Base-by-base conservation (phyloP, 2,113 vertebrate species). In the Pelobates fuscus region DNA sequence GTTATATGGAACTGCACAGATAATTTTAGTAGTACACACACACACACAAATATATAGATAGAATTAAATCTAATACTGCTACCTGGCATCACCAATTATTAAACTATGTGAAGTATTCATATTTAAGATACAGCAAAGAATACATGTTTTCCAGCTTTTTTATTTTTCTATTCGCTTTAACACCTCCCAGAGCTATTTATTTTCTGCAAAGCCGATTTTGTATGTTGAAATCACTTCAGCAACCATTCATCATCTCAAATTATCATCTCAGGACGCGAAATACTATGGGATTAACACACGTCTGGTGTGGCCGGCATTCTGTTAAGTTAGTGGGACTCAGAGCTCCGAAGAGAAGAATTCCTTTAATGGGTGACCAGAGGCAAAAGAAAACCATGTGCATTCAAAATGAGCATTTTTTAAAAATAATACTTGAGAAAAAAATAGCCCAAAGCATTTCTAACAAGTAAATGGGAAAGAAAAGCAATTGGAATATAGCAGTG, bases 311-410 rank as follows among this genome's bases (percentile, higher is more conserved):
- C 61, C 49, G 5, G 71, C 61, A 65, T 65, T 74, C 30, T 65
- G 29, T 58, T 74, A 66, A 65, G 49, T 66, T 65, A 54, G 46
- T 73, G 60, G 71, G 18, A 43, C 18, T 57, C 27, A 74, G 37
- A 57, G 49, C 46, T 65, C 61, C 14, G 27, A 66, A 55, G 61
- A 66, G 62, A 65, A 74, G 52, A 73, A 66, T 58, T 74, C 30
- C 61, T 74, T 27, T 74, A 74, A 74, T 74, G 71, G 71, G 43
- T 66, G 61, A 74, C 71, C 71, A 74, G 71, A 66, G 71, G 71
- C 71, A 20, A 74, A 74, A 37, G 70, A 74, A 74, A 65, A 66
- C 46, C 26, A 26, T 49, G 71, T 43, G 23, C 61, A 74, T 73
- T 73, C 29, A 73, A 55, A 72, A 73, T 62, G 26, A 63, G 44